Evolutionary conservation across 2,113 vertebrate genomes (phyloP).

Genomic region (Lophotis ruficrista): DNA sequence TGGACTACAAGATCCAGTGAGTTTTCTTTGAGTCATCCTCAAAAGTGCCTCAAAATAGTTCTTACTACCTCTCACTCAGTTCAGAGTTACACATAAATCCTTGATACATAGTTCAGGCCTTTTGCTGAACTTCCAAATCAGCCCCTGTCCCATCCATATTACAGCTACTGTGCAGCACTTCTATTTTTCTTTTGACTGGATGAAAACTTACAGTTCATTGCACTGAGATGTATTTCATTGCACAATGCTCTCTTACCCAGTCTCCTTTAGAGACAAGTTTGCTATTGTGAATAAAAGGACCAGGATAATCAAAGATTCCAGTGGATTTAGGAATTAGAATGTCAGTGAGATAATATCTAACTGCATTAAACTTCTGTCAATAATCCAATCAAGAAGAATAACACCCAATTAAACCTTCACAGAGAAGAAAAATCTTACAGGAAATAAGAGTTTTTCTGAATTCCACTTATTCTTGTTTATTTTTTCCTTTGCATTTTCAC

Average conservation of each 20-base stretch:
- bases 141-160: neutral
- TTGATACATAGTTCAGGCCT: neutral
- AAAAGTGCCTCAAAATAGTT: neutral
- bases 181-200: neutral
- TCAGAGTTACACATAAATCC: neutral
- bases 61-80: neutral
- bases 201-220: neutral
- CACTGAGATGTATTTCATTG: neutral
- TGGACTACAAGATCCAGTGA: neutral
- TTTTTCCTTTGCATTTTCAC: neutral
- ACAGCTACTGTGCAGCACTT: neutral
- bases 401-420: neutral
- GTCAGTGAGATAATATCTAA: neutral
- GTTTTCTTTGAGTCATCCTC: neutral
- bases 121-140: neutral
- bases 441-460: neutral
- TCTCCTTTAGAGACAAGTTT: neutral
- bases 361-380: neutral
- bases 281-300: neutral
- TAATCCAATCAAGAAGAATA: neutral
- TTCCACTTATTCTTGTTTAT: neutral
- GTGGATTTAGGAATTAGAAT: conserved; percentile 14
- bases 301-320: neutral
- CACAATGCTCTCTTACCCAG: neutral
- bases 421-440: neutral